A percentile compares a stretch with the other conserved stretches of the same genome.
phyloP scores from a whole-genome alignment of 2,113 vertebrate genomes.

The Stomatorhinus ivindoensis region DNA sequence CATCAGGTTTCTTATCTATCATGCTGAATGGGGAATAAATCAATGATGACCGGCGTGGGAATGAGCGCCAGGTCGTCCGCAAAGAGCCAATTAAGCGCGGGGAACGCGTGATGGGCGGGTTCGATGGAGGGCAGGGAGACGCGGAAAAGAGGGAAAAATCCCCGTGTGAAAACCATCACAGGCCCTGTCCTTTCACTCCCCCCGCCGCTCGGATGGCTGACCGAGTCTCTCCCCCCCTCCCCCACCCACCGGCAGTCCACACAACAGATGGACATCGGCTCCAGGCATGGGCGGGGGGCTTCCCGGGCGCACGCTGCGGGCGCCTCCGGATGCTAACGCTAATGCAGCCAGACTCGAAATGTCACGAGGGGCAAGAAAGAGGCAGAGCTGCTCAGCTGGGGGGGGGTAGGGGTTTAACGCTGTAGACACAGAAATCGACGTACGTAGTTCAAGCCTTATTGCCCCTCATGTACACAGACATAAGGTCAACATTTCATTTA shows the following conservation, averaged over 20 bases:
- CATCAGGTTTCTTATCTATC: slow-evolving; percentile 35
- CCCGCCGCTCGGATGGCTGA: not conserved
- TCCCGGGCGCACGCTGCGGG: not conserved
- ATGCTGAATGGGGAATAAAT: slow-evolving; percentile 27
- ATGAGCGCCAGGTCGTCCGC: not conserved
- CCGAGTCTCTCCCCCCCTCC: not conserved
- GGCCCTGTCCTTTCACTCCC: not conserved
- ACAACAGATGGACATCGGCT: slow-evolving; percentile 10
- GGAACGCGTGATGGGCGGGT: not conserved
- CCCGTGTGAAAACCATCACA: not conserved
- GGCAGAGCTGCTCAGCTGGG: not conserved
- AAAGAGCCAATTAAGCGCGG: not conserved
- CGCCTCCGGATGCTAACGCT: not conserved
- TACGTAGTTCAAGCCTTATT: not conserved
- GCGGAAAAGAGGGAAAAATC: not conserved
- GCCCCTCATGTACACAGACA: not conserved
- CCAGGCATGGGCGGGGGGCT: not conserved
- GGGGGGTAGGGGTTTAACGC: not conserved
- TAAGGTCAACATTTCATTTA: slow-evolving; percentile 7
- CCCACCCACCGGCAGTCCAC: not conserved
- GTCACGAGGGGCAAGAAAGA: not conserved
- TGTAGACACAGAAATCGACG: not conserved
- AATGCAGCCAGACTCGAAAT: not conserved
- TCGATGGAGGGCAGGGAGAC: not conserved
- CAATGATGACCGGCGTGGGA: slow-evolving; percentile 16